Evolutionary conservation across 2,888 invertebrate species (phyloP).

Genomic region (Pinctada fucata): DNA sequence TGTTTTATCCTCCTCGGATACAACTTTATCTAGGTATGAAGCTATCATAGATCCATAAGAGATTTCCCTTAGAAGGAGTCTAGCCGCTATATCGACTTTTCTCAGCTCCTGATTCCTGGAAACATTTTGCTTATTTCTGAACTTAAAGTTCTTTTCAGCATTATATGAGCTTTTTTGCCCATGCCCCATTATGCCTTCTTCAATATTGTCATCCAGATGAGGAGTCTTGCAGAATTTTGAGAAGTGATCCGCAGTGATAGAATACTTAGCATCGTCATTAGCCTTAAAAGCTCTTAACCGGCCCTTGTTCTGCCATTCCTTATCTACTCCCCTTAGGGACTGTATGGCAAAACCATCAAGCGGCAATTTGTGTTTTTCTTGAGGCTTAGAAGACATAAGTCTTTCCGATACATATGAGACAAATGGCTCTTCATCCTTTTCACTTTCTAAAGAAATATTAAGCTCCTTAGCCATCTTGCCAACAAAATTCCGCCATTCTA

Average conservation of each 20-base stretch:
- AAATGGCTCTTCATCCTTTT: no score
- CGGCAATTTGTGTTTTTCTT: no score
- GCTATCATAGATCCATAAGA: slow-evolving; percentile 12
- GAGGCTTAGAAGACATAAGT: no score
- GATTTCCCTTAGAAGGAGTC: slow-evolving; percentile 4
- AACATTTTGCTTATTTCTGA: background rate
- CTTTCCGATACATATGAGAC: no score
- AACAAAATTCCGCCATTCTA: no score
- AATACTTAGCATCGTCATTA: background rate
- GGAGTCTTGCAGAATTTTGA: background rate
- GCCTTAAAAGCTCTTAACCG: slow-evolving; percentile 1
- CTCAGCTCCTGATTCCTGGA: background rate
- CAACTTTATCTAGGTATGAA: slow-evolving; percentile 15
- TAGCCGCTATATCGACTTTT: background rate
- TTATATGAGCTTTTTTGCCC: slow-evolving; percentile 4
- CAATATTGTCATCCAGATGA: background rate
- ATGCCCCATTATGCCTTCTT: slow-evolving; percentile 4
- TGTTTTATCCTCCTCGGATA: slow-evolving; percentile 21
- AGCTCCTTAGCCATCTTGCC: no score
- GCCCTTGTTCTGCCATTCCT: slow-evolving; percentile 6
- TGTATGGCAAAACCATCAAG: background rate
- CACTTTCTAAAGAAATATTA: no score
- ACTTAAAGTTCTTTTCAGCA: background rate
- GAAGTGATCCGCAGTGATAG: background rate
- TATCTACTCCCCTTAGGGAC: background rate